These are phyloP conservation scores for Equus quagga DNA, from an alignment of 2,113 vertebrate species.

Conservation along the genomic window DNA sequence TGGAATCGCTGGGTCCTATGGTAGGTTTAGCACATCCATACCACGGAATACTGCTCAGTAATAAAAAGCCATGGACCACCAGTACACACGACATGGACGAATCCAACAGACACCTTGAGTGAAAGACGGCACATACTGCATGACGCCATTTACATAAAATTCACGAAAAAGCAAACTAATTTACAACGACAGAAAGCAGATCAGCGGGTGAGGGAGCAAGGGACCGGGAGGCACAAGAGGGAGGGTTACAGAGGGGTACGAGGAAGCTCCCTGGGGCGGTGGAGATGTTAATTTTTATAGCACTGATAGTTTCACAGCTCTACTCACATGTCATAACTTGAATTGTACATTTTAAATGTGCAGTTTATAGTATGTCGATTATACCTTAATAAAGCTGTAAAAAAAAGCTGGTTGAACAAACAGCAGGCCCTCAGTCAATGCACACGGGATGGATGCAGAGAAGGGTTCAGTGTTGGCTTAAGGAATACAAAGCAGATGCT, in stretches of 20 bases:
- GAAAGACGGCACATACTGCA: background rate
- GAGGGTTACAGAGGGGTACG: background rate
- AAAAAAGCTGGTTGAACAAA: background rate
- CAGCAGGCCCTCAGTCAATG: background rate
- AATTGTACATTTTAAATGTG: background rate
- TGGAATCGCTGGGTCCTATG: background rate
- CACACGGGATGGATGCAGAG: background rate
- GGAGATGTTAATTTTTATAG: background rate
- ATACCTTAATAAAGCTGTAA: background rate
- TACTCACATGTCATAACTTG: background rate
- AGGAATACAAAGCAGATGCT: background rate
- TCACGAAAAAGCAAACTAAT: background rate
- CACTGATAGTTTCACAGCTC: background rate
- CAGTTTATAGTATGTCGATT: background rate
- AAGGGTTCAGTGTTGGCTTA: background rate
- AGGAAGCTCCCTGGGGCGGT: background rate
- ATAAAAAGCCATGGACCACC: background rate
- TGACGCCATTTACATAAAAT: constrained; percentile 12
- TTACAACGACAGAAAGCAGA: background rate
- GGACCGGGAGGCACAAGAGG: background rate
- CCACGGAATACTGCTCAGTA: background rate
- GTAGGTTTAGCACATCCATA: background rate
- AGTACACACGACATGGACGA: background rate
- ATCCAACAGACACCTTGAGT: background rate
- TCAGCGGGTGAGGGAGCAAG: background rate